Evolutionary conservation across 2,797 vertebrate genomes (phyloP).

Genomic region (Gymnopithys bicolor): DNA sequence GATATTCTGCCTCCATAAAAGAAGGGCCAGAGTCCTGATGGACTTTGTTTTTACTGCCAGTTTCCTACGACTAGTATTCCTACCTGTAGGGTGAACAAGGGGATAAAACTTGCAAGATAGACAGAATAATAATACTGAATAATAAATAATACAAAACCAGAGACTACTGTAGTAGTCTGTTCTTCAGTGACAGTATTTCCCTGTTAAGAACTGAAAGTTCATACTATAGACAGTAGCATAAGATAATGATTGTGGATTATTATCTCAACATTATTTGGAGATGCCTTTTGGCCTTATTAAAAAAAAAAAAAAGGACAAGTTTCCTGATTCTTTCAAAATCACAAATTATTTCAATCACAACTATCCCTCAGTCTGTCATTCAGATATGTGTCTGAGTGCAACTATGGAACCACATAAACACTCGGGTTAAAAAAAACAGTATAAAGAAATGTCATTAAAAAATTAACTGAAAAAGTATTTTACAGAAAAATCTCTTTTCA

Average conservation of each 20-base stretch:
- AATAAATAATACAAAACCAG: neutral
- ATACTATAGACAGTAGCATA: neutral
- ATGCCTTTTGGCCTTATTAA: neutral
- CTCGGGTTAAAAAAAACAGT: neutral
- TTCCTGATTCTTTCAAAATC: neutral
- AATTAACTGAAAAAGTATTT: neutral
- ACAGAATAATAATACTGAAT: neutral
- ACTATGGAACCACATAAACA: neutral
- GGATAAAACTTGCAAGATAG: neutral
- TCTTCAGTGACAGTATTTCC: neutral
- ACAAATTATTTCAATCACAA: neutral
- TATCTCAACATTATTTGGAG: neutral
- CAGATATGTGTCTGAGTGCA: neutral
- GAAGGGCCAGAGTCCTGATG: neutral
- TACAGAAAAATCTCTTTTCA: neutral
- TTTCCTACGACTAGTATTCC: neutral
- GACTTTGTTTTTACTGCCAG: neutral
- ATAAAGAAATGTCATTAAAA: neutral
- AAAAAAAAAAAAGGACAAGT: neutral
- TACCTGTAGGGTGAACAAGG: neutral
- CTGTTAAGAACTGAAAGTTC: neutral
- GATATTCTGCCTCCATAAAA: neutral
- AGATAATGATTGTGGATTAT: neutral
- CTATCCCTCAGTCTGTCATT: neutral
- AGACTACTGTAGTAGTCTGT: neutral